Evolutionary conservation across 2,797 vertebrate species (phyloP).

Genomic region (Kryptolebias ocellatus): DNA sequence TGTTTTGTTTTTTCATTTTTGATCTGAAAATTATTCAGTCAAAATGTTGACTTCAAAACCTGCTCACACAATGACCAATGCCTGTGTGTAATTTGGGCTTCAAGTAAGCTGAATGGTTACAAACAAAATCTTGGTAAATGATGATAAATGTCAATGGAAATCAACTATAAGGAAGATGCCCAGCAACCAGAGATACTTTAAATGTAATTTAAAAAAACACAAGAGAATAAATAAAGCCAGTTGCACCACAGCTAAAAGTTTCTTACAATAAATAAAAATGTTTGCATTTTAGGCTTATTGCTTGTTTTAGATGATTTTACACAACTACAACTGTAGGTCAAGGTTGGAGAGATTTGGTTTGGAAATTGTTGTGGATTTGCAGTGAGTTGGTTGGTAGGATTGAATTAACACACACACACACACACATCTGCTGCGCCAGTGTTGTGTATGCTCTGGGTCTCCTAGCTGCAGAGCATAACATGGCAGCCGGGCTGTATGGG

Average conservation of each 20-base stretch:
- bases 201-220: too few species aligned
- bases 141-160: too few species aligned
- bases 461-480: constrained; percentile 80
- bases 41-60: not conserved
- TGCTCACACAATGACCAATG: not conserved
- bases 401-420: constrained; percentile 16
- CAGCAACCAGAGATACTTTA: not conserved
- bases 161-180: not conserved
- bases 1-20: too few species aligned
- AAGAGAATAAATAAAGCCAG: not conserved
- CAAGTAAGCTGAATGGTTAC: too few species aligned
- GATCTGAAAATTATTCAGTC: too few species aligned
- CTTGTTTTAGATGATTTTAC: constrained; percentile 21
- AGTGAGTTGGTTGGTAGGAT: constrained; percentile 20
- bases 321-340: constrained; percentile 36
- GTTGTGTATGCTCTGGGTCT: constrained; percentile 64
- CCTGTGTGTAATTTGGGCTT: too few species aligned
- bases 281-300: constrained; percentile 11
- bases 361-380: constrained; percentile 34
- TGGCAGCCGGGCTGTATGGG: constrained; percentile 62
- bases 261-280: constrained; percentile 2
- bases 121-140: too few species aligned
- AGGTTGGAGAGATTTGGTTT: constrained; percentile 34
- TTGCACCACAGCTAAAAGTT: constrained; percentile 4
- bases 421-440: constrained; percentile 28